Conservation (phyloP, 2,888 invertebrate species). For the Fragum whitleyi region DNA sequence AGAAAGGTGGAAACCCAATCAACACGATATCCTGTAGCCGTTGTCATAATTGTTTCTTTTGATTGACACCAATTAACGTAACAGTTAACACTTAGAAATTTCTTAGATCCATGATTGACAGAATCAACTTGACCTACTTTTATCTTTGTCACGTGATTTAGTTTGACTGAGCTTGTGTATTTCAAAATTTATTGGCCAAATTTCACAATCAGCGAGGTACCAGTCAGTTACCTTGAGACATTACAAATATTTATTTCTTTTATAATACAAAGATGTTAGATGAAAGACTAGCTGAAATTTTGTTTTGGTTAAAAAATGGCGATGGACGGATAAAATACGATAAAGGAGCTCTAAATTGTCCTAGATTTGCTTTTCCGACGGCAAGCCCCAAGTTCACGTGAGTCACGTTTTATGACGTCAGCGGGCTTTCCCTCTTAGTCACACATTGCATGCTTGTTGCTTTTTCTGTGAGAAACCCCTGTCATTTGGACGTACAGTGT, state of each 20-base stretch:
- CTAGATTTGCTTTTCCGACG: conserved; percentile 27
- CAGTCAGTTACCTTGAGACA: conserved; percentile 66
- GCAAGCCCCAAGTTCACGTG: conserved; percentile 65
- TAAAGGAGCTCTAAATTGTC: not conserved
- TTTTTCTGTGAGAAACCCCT: conserved; percentile 23
- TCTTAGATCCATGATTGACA: conserved; percentile 18
- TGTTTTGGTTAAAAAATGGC: too few species aligned
- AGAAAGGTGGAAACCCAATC: conserved; percentile 91
- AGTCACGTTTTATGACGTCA: conserved; percentile 73
- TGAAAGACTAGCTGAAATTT: not conserved
- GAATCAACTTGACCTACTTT: conserved; percentile 17
- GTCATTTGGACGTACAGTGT: too few species aligned
- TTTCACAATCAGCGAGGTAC: conserved; percentile 26
- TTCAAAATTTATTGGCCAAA: not conserved
- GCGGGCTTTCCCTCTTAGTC: conserved; percentile 68
- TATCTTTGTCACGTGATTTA: conserved; percentile 69
- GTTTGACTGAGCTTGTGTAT: conserved; percentile 2
- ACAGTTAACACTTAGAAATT: conserved; percentile 8
- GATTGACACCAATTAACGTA: not conserved
- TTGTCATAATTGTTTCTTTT: conserved; percentile 31
- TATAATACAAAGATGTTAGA: too few species aligned
- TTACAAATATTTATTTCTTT: conserved; percentile 59
- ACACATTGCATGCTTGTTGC: conserved; percentile 40
- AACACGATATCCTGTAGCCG: conserved; percentile 37
- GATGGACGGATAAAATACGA: not conserved